Evolutionary conservation across 2,888 invertebrate species (phyloP).

Genomic region (Callimorpha dominula): DNA sequence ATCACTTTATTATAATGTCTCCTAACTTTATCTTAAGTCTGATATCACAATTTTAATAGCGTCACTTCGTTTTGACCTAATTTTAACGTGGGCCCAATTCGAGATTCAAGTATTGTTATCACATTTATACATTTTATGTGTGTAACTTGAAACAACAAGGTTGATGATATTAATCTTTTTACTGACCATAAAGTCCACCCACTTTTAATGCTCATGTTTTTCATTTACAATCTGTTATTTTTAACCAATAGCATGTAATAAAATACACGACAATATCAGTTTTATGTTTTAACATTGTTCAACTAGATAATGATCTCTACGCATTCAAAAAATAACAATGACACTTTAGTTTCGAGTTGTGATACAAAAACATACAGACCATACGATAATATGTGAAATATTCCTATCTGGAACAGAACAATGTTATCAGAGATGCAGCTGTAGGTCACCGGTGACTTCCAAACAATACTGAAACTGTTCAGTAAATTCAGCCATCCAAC

Average conservation of each 20-base stretch:
- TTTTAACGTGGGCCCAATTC: too few relatives aligned
- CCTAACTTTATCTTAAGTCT: too few relatives aligned
- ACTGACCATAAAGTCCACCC: slow-evolving; percentile 3
- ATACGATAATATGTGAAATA: slow-evolving; percentile 43
- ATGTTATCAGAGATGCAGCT: slow-evolving; percentile 63
- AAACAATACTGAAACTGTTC: slow-evolving; percentile 61
- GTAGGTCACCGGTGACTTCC: slow-evolving; percentile 45
- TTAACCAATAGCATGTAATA: slow-evolving; percentile 27
- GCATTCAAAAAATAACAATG: slow-evolving; percentile 43
- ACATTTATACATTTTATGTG: not conserved
- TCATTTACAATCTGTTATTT: slow-evolving; percentile 16
- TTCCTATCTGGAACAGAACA: slow-evolving; percentile 53
- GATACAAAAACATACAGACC: slow-evolving; percentile 51
- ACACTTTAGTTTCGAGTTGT: slow-evolving; percentile 35
- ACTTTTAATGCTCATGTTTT: slow-evolving; percentile 5
- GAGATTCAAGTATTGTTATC: not conserved
- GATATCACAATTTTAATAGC: too few relatives aligned
- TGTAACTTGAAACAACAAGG: not conserved
- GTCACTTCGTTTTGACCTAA: too few relatives aligned
- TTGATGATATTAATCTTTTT: slow-evolving; percentile 4
- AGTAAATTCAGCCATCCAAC: slow-evolving; percentile 56
- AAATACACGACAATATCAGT: slow-evolving; percentile 19
- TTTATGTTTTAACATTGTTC: slow-evolving; percentile 19
- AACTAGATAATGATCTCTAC: slow-evolving; percentile 20
- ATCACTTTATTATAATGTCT: too few relatives aligned